Percentiles rank a stretch among this genome's conserved stretches.
Evolutionary conservation across 2,797 vertebrate species (phyloP).

Genomic region (Phalloptychus januarius): DNA sequence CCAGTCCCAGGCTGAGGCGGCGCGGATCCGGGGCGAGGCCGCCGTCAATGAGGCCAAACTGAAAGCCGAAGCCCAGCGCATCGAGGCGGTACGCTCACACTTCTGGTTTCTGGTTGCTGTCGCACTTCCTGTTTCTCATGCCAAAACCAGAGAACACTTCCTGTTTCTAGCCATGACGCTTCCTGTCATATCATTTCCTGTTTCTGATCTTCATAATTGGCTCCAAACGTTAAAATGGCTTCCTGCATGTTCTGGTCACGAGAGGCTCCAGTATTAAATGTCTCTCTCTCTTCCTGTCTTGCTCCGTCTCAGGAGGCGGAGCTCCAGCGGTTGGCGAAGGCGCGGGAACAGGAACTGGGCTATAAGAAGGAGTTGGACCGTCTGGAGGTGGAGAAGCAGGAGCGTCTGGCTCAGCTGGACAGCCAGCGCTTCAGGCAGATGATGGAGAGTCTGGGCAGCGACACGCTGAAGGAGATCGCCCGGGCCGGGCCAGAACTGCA

Average conservation of each 20-base stretch:
- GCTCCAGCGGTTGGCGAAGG: slow-evolving; percentile 81
- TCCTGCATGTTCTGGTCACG: no score
- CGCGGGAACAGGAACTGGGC: slow-evolving; percentile 83
- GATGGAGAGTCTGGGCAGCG: slow-evolving; percentile 80
- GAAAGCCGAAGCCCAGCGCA: slow-evolving; percentile 85
- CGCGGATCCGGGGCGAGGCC: slow-evolving; percentile 88
- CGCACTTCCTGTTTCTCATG: not conserved
- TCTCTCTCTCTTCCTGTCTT: not conserved
- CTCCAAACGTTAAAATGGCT: no score
- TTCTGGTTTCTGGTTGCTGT: not conserved
- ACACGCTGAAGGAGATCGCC: slow-evolving; percentile 86
- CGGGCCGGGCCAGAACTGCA: slow-evolving; percentile 88
- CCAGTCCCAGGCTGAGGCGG: slow-evolving; percentile 86
- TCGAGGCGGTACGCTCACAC: slow-evolving; percentile 83
- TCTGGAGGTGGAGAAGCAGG: slow-evolving; percentile 83
- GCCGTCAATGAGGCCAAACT: slow-evolving; percentile 89
- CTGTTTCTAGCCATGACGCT: no score
- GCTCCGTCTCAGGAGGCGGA: slow-evolving; percentile 82
- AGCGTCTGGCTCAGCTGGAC: slow-evolving; percentile 82
- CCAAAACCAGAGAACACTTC: no score
- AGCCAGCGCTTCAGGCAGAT: slow-evolving; percentile 82
- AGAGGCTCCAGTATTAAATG: not conserved
- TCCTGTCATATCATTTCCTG: no score
- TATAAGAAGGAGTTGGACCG: slow-evolving; percentile 80
- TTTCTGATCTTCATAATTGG: no score